Conservation (phyloP, 1,140 invertebrate species). For the Melanaphis sacchari region DNA sequence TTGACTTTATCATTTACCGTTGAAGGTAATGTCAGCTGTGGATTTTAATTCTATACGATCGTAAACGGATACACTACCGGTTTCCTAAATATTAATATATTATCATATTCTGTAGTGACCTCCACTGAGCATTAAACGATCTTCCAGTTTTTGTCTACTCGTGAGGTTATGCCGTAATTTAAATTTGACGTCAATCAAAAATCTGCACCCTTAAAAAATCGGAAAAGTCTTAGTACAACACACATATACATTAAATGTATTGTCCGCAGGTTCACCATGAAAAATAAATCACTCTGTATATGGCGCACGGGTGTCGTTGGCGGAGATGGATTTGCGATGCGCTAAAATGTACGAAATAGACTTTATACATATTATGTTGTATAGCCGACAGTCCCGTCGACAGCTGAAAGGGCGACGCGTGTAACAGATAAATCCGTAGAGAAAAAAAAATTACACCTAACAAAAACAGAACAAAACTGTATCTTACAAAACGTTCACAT, state of each 20-base stretch:
- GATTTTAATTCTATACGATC: neutral
- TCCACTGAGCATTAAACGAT: neutral
- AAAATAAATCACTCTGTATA: slow-evolving; percentile 7
- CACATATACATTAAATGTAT: neutral
- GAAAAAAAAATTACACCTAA: neutral
- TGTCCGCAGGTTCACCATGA: neutral
- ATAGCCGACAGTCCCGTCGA: neutral
- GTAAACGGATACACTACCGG: neutral
- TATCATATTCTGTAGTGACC: neutral
- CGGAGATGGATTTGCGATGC: neutral
- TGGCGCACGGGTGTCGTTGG: neutral
- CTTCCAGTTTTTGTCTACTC: neutral
- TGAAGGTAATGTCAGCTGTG: neutral
- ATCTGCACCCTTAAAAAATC: neutral
- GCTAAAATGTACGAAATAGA: neutral
- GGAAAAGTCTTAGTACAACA: neutral
- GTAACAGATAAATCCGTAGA: neutral
- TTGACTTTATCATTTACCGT: neutral
- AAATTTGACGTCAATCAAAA: neutral
- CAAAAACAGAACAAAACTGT: neutral
- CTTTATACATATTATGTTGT: neutral
- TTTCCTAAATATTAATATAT: neutral
- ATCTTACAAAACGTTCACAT: neutral
- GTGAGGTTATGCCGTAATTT: neutral
- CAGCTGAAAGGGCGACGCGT: neutral